phyloP scores from a whole-genome alignment of 2,113 vertebrate genomes.

The Synodontis membranacea region DNA sequence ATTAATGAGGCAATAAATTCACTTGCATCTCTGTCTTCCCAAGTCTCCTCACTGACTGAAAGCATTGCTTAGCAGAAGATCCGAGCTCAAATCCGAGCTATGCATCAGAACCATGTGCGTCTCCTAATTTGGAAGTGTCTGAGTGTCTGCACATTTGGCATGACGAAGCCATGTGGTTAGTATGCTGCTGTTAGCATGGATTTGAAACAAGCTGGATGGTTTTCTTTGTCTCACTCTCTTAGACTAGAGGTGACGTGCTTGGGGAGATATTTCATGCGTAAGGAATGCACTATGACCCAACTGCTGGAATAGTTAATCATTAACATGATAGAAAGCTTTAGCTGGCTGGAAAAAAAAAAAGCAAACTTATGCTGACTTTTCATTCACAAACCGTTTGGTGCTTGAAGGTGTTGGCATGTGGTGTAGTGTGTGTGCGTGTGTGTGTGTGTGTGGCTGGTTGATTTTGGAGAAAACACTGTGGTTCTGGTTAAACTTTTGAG shows the following conservation, averaged over 20 bases:
- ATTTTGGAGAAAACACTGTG: slow-evolving; percentile 8
- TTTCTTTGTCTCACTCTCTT: not conserved
- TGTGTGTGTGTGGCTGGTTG: slow-evolving; percentile 7
- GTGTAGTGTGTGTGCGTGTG: not conserved
- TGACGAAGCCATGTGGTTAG: not conserved
- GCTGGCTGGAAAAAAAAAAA: not conserved
- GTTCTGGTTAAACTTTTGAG: slow-evolving; percentile 3
- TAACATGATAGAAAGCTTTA: slow-evolving; percentile 12
- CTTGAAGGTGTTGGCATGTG: not conserved
- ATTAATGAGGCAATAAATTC: not conserved
- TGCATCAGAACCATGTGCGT: not conserved
- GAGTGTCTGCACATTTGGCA: not conserved
- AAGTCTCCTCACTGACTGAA: not conserved
- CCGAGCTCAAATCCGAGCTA: not conserved
- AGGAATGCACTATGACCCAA: slow-evolving; percentile 4
- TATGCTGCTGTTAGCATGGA: not conserved
- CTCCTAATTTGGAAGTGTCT: not conserved
- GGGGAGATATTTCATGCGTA: not conserved
- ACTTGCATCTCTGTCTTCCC: not conserved
- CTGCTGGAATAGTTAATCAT: not conserved
- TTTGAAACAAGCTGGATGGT: not conserved
- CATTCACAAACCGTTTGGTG: not conserved
- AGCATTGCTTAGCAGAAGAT: slow-evolving; percentile 4
- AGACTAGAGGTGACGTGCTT: slow-evolving; percentile 11
- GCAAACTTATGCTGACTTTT: not conserved